phyloP scores from a whole-genome alignment of 2,113 vertebrate genomes.

The human (Homo sapiens) region GRCh38 chr5:133447001-133447500 shows the following conservation, averaged over 20 bases:
- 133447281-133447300: background rate
- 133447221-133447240: background rate
- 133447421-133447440: background rate
- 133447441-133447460: accelerated
- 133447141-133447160: background rate
- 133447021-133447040: too few relatives aligned
- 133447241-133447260: accelerated
- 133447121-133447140: background rate
- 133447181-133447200: background rate
- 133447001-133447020: background rate
- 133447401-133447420: background rate
- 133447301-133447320: background rate
- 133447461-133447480: background rate
- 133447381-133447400: background rate
- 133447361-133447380: accelerated
- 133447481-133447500: background rate
- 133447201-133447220: background rate
- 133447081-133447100: accelerated
- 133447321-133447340: background rate
- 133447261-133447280: background rate
- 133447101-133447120: accelerated
- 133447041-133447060: background rate
- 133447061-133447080: accelerated
- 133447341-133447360: background rate
- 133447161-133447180: accelerated